phyloP scores from a whole-genome alignment of 2,888 invertebrate species.

The Exephanes ischioxanthus region DNA sequence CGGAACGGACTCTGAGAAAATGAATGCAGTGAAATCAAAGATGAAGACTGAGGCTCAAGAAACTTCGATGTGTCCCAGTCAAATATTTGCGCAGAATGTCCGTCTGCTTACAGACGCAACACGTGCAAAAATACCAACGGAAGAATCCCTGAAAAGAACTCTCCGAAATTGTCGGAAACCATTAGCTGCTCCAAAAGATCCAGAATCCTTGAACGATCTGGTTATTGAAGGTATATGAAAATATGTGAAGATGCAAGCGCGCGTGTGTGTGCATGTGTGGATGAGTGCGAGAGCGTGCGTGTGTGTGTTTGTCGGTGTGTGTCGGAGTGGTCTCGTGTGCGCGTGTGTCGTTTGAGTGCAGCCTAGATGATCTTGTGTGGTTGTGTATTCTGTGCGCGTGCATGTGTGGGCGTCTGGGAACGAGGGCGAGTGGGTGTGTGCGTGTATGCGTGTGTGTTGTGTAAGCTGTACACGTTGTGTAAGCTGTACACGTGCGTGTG shows the following conservation, averaged over 20 bases:
- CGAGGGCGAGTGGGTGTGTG: too few species aligned
- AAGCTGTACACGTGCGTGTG: too few species aligned
- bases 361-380: too few species aligned
- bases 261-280: not conserved
- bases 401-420: too few species aligned
- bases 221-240: not conserved
- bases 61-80: not conserved
- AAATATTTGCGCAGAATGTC: not conserved
- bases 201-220: not conserved
- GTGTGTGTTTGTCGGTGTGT: not conserved
- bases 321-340: not conserved
- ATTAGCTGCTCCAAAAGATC: not conserved
- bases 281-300: too few species aligned
- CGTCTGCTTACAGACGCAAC: not conserved
- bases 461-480: too few species aligned
- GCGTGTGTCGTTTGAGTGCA: too few species aligned
- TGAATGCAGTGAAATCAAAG: not conserved
- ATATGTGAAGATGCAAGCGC: not conserved
- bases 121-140: slow-evolving; percentile 3
- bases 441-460: too few species aligned
- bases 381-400: too few species aligned
- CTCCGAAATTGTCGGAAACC: not conserved
- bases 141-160: slow-evolving; percentile 7
- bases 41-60: slow-evolving; percentile 2
- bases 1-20: not conserved